Evolutionary conservation across 2,113 vertebrate species (phyloP), one percentile per base, ranked within the genome.

Genomic region (Octodon degus): DNA sequence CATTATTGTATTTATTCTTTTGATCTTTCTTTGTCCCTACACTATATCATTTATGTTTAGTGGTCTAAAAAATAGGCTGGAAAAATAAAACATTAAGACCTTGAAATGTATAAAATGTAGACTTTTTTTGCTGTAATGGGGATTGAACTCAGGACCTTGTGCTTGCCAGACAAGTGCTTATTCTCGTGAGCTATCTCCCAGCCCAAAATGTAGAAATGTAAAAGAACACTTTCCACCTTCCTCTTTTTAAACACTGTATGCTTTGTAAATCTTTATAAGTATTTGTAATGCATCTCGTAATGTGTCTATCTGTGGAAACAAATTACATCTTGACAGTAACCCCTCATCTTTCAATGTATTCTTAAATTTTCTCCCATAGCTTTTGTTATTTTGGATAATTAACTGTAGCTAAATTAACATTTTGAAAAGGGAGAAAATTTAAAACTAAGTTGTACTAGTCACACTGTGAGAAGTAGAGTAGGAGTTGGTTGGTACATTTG

Each of bases 1-100:
- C 50, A 89, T 97, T 97, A 91, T 62, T 90, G n/a, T 93, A 40
- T 93, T 76, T 95, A 62, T 92, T 55, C 40, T 50, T 90, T 9
- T 62, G 7, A 50, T 93, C 37, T 96, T 97, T 95, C 80, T 90
- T 93, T 58, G 27, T 74, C 53, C 97, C 58, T 77, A 63, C 43
- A 85, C n/a, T 68, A 50, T 91, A 68, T 0, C 58, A 63, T 96
- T 96, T 79, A 55, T 7, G 81, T n/a, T 93, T 76, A 89, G 37
- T 72, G 14, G 65, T 1, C 53, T 94, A 93, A 94, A 50, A 25
- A 70, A 14, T 32, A 79, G 24, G 25, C 34, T 22, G 63, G 6
- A 1, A 83, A 97, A 90, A 92, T 65, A 81, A 91, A 96, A 94
- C 40, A 62, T 37, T 94, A 86, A 19, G 47, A 86, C 5, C 11